Conservation (phyloP, 2,797 vertebrate species). For the Podargus strigoides region DNA sequence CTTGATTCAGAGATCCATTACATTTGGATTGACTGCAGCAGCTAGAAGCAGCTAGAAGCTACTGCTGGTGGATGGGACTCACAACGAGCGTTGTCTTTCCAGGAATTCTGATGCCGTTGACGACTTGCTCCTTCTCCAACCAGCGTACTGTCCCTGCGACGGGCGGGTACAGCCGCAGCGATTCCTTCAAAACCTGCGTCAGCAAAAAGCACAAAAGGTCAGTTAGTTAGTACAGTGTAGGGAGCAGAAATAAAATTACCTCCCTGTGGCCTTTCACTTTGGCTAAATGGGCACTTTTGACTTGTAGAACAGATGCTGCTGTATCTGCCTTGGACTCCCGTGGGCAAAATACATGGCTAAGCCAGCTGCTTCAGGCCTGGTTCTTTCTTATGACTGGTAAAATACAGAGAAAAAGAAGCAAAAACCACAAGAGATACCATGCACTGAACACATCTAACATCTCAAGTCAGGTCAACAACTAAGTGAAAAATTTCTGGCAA, state of each 20-base stretch:
- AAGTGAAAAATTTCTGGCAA: background rate
- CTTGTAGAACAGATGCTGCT: background rate
- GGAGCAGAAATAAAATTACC: background rate
- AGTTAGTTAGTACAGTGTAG: background rate
- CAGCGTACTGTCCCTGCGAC: slow-evolving; percentile 80
- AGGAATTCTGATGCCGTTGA: slow-evolving; percentile 80
- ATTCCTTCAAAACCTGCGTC: slow-evolving; percentile 87
- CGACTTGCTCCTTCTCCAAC: slow-evolving; percentile 71
- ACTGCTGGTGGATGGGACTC: slow-evolving; percentile 39
- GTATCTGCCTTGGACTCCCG: background rate
- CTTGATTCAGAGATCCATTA: background rate
- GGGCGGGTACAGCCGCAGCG: slow-evolving; percentile 83
- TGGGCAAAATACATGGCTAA: background rate
- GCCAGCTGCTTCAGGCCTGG: background rate
- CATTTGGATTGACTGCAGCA: background rate
- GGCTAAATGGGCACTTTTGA: background rate
- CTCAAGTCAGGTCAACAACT: background rate
- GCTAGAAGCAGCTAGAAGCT: background rate
- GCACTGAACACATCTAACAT: background rate
- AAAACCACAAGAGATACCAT: background rate
- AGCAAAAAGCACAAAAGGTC: background rate
- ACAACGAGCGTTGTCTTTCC: slow-evolving; percentile 67
- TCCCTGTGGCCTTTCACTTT: background rate
- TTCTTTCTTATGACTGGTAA: background rate
- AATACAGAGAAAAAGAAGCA: background rate